These are phyloP conservation scores for Nephrotoma appendiculata DNA, from an alignment of 2,888 invertebrate genomes.

Conservation along the genomic window DNA sequence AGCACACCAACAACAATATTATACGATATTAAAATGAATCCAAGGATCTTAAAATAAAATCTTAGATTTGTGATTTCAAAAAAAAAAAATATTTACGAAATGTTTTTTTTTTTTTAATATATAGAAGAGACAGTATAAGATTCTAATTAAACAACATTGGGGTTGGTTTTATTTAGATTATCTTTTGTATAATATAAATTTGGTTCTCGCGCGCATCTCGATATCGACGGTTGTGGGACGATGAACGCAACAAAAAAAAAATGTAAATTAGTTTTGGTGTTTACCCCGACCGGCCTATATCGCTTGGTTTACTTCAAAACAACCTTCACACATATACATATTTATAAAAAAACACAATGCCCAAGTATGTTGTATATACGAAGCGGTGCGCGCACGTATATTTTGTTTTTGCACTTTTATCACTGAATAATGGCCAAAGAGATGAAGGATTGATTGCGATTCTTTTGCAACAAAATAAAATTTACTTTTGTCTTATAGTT, in stretches of 20 bases:
- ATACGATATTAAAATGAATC: neutral
- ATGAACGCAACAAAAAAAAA: neutral
- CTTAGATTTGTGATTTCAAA: neutral
- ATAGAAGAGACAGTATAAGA: neutral
- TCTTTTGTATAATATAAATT: neutral
- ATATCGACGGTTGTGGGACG: neutral
- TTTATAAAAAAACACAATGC: neutral
- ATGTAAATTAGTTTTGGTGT: neutral
- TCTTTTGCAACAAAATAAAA: neutral
- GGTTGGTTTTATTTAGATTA: neutral
- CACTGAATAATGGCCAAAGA: conserved; percentile 4
- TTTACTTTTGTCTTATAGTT: neutral
- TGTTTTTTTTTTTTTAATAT: neutral
- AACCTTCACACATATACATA: neutral
- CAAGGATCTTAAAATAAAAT: neutral
- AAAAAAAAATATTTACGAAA: neutral
- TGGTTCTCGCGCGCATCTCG: neutral
- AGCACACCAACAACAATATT: neutral
- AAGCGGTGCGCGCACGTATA: conserved; percentile 26
- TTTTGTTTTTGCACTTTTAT: conserved; percentile 3
- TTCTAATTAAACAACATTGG: neutral
- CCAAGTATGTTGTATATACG: conserved; percentile 19
- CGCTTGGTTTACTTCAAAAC: neutral
- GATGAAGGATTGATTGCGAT: conserved; percentile 6
- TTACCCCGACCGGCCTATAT: neutral